Percentiles rank a stretch among this genome's conserved stretches.
These are phyloP conservation scores for Enteromius paludinosus DNA, from an alignment of 2,797 vertebrate species.

Conservation along the genomic window DNA sequence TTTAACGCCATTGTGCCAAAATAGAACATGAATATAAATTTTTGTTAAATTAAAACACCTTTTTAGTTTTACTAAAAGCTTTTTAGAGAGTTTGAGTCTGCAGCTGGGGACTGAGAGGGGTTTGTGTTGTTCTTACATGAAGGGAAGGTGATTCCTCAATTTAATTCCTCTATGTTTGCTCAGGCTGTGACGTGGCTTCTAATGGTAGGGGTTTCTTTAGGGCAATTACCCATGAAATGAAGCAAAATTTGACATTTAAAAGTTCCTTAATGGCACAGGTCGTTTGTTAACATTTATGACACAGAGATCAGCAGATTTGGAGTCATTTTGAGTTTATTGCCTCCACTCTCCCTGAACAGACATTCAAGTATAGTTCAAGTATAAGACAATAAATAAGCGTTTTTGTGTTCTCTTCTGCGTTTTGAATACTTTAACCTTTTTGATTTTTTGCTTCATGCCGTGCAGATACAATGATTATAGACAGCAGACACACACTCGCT, in stretches of 20 bases:
- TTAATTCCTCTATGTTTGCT: not conserved
- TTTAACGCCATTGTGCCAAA: not conserved
- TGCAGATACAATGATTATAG: slow-evolving; percentile 29
- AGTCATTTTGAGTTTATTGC: slow-evolving; percentile 16
- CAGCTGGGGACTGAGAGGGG: too few species aligned
- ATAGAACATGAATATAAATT: not conserved
- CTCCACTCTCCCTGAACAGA: slow-evolving; percentile 31
- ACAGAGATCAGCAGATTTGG: slow-evolving; percentile 20
- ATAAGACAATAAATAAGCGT: slow-evolving; percentile 5
- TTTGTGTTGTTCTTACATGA: not conserved
- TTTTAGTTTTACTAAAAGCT: too few species aligned
- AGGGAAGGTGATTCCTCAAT: not conserved
- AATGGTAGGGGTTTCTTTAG: not conserved
- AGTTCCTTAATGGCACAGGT: not conserved
- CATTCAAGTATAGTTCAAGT: slow-evolving; percentile 37
- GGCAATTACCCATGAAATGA: not conserved
- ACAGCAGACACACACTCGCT: slow-evolving; percentile 39
- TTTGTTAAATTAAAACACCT: not conserved
- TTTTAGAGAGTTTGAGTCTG: not conserved
- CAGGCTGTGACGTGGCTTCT: not conserved
- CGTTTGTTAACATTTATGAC: slow-evolving; percentile 32
- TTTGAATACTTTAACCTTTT: slow-evolving; percentile 16
- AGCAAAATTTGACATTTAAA: not conserved
- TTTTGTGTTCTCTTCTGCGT: not conserved
- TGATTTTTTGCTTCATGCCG: not conserved